Evolutionary conservation across 2,797 vertebrate species (phyloP).

Genomic region (Oreochromis grahami): DNA sequence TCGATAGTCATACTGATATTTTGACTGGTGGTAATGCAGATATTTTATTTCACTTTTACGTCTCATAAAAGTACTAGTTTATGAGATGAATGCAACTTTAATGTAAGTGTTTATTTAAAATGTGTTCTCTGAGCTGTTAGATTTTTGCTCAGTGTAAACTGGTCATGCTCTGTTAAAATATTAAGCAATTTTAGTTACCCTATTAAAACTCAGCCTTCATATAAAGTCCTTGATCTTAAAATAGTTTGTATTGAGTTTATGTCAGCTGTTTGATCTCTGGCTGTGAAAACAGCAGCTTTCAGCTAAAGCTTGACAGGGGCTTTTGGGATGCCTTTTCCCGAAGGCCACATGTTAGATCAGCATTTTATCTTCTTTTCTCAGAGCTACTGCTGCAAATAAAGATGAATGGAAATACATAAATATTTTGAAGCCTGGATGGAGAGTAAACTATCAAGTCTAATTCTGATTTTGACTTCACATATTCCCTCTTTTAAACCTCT

Average conservation of each 20-base stretch:
- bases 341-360: conserved; percentile 14
- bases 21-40: neutral
- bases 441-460: neutral
- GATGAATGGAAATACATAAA: conserved; percentile 11
- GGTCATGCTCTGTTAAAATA: conserved; percentile 1
- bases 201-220: neutral
- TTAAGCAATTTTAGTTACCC: neutral
- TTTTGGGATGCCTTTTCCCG: conserved; percentile 10
- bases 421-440: neutral
- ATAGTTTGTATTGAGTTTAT: conserved; percentile 1
- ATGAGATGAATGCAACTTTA: neutral
- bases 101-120: neutral
- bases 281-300: conserved; percentile 31
- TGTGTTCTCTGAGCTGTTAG: neutral
- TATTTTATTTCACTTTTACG: neutral
- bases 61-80: neutral
- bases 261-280: conserved; percentile 28
- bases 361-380: conserved; percentile 23
- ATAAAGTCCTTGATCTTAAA: conserved; percentile 30
- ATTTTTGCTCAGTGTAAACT: neutral
- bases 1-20: fast-evolving
- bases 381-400: conserved; percentile 1
- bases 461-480: neutral
- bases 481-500: neutral
- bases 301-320: conserved; percentile 18